Evolutionary conservation across 1,140 invertebrate genomes (phyloP), one percentile per base, ranked within the genome.

Genomic region (Polyergus mexicanus): DNA sequence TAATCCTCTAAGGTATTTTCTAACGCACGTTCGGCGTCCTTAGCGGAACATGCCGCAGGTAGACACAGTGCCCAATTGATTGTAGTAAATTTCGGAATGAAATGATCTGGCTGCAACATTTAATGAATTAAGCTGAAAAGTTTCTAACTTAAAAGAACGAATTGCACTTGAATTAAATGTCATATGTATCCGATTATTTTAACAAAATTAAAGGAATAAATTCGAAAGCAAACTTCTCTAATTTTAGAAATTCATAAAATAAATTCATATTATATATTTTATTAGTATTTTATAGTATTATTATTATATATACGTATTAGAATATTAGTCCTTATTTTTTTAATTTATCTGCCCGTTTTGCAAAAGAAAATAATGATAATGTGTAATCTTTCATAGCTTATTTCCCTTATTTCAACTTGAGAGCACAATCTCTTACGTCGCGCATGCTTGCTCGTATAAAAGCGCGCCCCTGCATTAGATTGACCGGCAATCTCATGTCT

Each of bases 31-130:
- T 96, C 95, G 0, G 96, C 96, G 85, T 97, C 96, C 22, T 95
- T 89, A 3, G 96, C 94, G 4, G 95, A 94, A 91, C 97, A 97
- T 1, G 95, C 95, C 13, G 96, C 94, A 0, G 97, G 97, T 56
- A 97, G 93, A 87, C 97, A 97, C 7, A 97, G 89, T 10, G 96
- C 97, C 97, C 97, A 97, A 85, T 96, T 97, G 58, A 96, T 92
- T 63, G 96, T 96, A 10, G 96, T 96, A 92, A 97, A 97, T 90
- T 96, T 96, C 76, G 97, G 97, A 92, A 97, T 95, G 93, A 97
- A 97, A 94, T 97, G 96, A 92, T 96, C 96, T 87, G 96, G 96
- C 97, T 97, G 92, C 60, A 93, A 94, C 84, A 87, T 65, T 60
- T 16, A 77, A 77, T 41, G 54, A 10, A 62, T 68, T 25, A 32